Percentiles rank a stretch among this genome's conserved stretches.
phyloP scores from a whole-genome alignment of 2,113 vertebrate species.

The Ophiodon elongatus region DNA sequence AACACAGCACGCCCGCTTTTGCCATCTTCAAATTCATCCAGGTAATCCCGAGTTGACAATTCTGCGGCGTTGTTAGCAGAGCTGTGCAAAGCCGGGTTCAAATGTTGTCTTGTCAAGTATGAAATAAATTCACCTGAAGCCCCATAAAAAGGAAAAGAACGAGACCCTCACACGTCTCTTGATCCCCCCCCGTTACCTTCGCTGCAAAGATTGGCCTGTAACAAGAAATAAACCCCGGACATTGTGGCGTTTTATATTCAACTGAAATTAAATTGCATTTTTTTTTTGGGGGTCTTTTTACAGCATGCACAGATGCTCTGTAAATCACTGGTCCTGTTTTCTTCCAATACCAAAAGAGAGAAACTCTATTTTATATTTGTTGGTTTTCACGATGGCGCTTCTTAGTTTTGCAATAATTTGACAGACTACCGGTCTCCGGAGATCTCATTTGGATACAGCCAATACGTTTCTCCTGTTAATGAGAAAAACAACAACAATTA shows the following conservation, averaged over 20 bases:
- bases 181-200: constrained; percentile 10
- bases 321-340: not conserved
- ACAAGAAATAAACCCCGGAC: constrained; percentile 17
- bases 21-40: constrained; percentile 98
- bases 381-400: not conserved
- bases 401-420: not conserved
- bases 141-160: constrained; percentile 43
- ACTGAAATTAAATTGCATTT: not conserved
- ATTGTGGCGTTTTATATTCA: not conserved
- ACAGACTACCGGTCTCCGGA: not conserved
- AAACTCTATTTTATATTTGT: too few species aligned
- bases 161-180: not conserved
- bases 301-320: not conserved
- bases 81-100: constrained; percentile 46
- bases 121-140: constrained; percentile 65
- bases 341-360: not conserved
- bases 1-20: constrained; percentile 94
- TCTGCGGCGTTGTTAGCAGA: constrained; percentile 59
- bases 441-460: not conserved
- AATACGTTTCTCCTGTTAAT: not conserved
- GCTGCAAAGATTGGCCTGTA: not conserved
- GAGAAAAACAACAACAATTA: not conserved
- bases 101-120: constrained; percentile 39
- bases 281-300: not conserved
- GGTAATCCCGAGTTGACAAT: constrained; percentile 83